Base-by-base conservation (phyloP, 2,888 invertebrate genomes). In the Lochmaea crataegi region DNA sequence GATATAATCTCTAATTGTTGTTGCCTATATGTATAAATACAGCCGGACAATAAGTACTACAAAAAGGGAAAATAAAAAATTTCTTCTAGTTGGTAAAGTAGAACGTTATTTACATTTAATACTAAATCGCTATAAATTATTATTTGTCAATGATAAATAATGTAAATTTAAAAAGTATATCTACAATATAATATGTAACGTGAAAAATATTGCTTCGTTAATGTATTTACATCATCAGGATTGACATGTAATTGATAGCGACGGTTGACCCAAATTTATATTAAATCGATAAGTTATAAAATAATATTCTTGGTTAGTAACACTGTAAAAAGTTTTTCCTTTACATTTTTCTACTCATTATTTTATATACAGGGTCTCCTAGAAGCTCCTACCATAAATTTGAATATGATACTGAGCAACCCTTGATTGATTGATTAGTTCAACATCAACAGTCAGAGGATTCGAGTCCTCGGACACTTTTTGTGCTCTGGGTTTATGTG, bases 31-130 rank as follows among this genome's bases (percentile, higher is more conserved):
- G n/a, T n/a, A n/a, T n/a, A n/a, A n/a, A 32, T 32, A 32, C 32
- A 32, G 32, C 5, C 12, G 48, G 48, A 48, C 4, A 48, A 48
- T 48, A 48, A 2, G 11, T 48, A 4, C 14, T 5, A 48, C 48
- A 48, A 48, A 48, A 48, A 48, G 48, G 48, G 48, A 48, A 48
- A 48, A 48, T 48, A 48, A 12, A 48, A 48, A n/a, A n/a, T 48
- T 48, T n/a, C 48, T 48, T 48, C n/a, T 48, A 6, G 6, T 32
- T 32, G 32, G 48, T 0, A 48, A 48, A 48, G n/a, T 48, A n/a
- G 48, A 48, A 6, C 48, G n/a, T n/a, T 48, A 48, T 48, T 48
- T 48, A 48, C 48, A 48, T 48, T 48, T 6, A 48, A 45, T 45
- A 12, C 12, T 4, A 7, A 45, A 12, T 48, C 14, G 48, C 48